These are phyloP conservation scores for Heliothis virescens DNA, from an alignment of 1,140 invertebrate species.

Conservation along the genomic window DNA sequence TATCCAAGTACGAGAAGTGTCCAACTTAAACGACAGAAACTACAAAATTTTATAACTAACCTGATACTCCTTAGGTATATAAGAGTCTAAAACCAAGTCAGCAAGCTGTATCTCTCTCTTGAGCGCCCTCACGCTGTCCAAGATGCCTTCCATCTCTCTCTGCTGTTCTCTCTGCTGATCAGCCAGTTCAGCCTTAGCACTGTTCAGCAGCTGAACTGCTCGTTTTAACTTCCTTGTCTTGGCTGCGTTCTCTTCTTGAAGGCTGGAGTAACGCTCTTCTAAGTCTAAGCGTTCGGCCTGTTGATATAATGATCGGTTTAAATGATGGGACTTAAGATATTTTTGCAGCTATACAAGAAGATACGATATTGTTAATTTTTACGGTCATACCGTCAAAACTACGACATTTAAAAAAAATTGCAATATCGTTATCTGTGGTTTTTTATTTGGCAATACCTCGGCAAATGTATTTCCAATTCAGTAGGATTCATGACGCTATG, in stretches of 20 bases:
- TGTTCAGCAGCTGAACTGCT: constrained; percentile 93
- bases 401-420: too few species aligned
- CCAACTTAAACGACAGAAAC: too few species aligned
- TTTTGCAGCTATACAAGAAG: too few species aligned
- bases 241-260: constrained; percentile 97
- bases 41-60: constrained; percentile 35
- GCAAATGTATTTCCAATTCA: not conserved
- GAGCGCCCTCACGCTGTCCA: constrained; percentile 96
- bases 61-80: constrained; percentile 96
- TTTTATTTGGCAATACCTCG: too few species aligned
- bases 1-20: too few species aligned
- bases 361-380: too few species aligned
- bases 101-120: constrained; percentile 96
- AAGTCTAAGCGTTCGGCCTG: constrained; percentile 97
- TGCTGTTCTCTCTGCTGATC: constrained; percentile 98
- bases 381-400: too few species aligned
- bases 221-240: constrained; percentile 98
- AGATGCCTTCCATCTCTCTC: constrained; percentile 97
- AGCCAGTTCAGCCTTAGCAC: constrained; percentile 94
- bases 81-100: constrained; percentile 94
- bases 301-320: not conserved
- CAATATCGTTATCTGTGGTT: too few species aligned
- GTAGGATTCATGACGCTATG: too few species aligned
- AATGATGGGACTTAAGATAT: not conserved
- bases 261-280: constrained; percentile 97